Evolutionary conservation across 2,797 vertebrate genomes (phyloP).

Genomic region (Euthynnus affinis): DNA sequence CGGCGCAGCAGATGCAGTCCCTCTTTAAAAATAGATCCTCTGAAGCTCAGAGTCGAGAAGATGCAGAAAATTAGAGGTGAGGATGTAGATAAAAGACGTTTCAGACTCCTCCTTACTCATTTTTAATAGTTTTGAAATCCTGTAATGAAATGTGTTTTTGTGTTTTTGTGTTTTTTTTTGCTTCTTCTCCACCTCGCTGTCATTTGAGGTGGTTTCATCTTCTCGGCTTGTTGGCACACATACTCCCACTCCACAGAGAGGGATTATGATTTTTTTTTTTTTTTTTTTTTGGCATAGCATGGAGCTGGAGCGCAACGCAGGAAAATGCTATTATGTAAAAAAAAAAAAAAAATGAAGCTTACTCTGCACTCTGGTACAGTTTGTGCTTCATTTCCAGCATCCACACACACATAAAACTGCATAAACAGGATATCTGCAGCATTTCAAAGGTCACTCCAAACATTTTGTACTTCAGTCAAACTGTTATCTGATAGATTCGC

Average conservation of each 20-base stretch:
- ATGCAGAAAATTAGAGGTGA: background rate
- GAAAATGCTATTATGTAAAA: constrained; percentile 73
- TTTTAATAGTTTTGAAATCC: background rate
- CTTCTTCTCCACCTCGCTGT: background rate
- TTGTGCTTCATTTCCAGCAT: constrained; percentile 39
- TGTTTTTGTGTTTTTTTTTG: too few relatives aligned
- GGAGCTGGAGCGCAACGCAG: constrained; percentile 35
- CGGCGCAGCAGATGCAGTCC: background rate
- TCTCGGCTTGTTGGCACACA: constrained; percentile 37
- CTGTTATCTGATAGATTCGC: too few relatives aligned
- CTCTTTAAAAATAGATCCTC: background rate
- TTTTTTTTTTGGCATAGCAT: constrained; percentile 18
- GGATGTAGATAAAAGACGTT: constrained; percentile 2
- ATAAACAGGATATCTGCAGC: constrained; percentile 28
- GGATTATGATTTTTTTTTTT: constrained; percentile 47
- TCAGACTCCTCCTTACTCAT: background rate
- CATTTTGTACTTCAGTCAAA: background rate
- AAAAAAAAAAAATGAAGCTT: constrained; percentile 59
- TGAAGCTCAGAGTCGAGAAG: background rate
- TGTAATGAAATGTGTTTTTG: background rate
- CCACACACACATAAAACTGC: constrained; percentile 4
- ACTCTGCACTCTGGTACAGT: constrained; percentile 54
- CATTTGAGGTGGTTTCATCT: constrained; percentile 46
- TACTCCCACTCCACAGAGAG: constrained; percentile 27
- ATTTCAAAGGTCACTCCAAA: constrained; percentile 32